Evolutionary conservation across 2,888 invertebrate genomes (phyloP), one percentile per base, ranked within the genome.

Genomic region (Lasiommata megera): DNA sequence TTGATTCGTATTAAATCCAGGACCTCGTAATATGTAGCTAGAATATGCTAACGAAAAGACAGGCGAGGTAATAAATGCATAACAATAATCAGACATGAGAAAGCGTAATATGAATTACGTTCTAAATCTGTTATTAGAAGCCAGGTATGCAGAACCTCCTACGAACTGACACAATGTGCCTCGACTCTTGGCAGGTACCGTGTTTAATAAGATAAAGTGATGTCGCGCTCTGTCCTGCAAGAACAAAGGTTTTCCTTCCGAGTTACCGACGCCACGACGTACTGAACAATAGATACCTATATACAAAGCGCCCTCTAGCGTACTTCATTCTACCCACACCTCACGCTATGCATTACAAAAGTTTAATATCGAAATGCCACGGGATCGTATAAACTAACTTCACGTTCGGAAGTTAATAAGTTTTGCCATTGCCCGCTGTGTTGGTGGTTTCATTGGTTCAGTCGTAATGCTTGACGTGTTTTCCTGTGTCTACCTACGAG

Each of bases 131-230:
- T 5, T 5, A 23, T 5, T 23, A 5, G 23, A 2, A 3, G 23
- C 23, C 29, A 46, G 29, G 14, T 46, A 29, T 29, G 14, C 29
- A 16, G 29, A 29, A 29, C 16, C 16, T 9, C 14, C 16, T 23
- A 6, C 6, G 12, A 37, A 36, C n/a, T 34, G 18, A 48, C 48
- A 48, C 8, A 36, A 48, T 48, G 11, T 12, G 48, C 36, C 46
- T 44, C 9, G 48, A 48, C 48, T 29, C 51, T 40, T 16, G 28
- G 38, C 71, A 74, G 73, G 75, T 79, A 80, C 82, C 80, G 83
- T 77, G 77, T 86, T 82, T 84, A 84, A 85, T 84, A 80, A 82
- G 83, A 86, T 86, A 84, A 82, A 85, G 80, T 84, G 78, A 80
- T 73, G 71, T 66, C 68, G 68, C 61, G 61, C 72, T 72, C 34